Evolutionary conservation across 2,113 vertebrate genomes (phyloP).

Genomic region (Hemicordylus capensis): DNA sequence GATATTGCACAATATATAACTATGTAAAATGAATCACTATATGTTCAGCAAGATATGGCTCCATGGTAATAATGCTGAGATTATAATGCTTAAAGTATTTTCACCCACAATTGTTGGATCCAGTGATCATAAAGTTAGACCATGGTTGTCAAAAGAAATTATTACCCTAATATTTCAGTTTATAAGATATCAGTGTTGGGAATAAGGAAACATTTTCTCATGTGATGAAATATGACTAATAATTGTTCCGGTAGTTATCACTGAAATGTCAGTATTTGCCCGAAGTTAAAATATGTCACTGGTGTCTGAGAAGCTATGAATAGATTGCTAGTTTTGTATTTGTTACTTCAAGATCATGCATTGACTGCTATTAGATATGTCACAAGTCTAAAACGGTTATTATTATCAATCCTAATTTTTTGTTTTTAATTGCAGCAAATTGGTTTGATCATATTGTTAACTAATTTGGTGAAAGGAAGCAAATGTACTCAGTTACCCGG

Average conservation of each 20-base stretch:
- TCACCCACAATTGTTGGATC: background rate
- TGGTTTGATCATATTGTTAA: background rate
- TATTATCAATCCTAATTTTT: background rate
- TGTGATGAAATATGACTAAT: background rate
- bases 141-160: slow-evolving; percentile 12
- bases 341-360: background rate
- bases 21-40: background rate
- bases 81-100: background rate
- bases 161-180: background rate
- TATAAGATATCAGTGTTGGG: background rate
- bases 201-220: background rate
- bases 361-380: accelerated
- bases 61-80: background rate
- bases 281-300: slow-evolving; percentile 8
- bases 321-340: background rate
- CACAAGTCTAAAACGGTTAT: background rate
- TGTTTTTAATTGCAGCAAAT: background rate
- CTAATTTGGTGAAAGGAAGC: background rate
- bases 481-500: background rate
- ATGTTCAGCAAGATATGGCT: background rate
- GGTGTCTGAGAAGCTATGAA: background rate
- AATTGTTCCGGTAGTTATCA: background rate
- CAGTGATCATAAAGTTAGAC: background rate
- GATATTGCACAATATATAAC: background rate
- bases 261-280: background rate